Evolutionary conservation across 2,888 invertebrate genomes (phyloP), one percentile per base, ranked within the genome.

Genomic region (Tribolium freemani): DNA sequence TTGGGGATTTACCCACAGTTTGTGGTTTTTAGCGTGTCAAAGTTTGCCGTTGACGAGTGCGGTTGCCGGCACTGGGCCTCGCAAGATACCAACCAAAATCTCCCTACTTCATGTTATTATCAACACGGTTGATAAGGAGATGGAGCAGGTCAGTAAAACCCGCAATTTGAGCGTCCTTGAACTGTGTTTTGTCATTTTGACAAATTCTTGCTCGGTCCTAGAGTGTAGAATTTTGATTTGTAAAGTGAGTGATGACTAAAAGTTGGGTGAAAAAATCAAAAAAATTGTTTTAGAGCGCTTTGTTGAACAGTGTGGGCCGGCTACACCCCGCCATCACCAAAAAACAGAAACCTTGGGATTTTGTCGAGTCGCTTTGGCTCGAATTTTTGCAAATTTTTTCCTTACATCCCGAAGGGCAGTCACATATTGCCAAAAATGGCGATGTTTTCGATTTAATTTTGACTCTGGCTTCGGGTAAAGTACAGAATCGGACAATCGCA

Each of bases 141-240:
- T 90, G 83, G 88, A 89, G 5, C 84, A 84, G 69, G 84, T 88
- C 3, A 87, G 87, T 72, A 86, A 86, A 69, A 84, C 84, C 1
- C 88, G 88, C 73, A 86, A 88, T 71, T 83, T 87, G 67, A 82
- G 82, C 1, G 82, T 87, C 31, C 80, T 90, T 21, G 84, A 86
- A 61, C 84, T 88, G 51, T 85, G 88, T 4, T 88, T 90, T 77
- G 86, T 88, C 74, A 77, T 89, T 54, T 78, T 90, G 20, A 84
- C 86, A 8, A 91, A 91, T 79, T 87, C 88, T 69, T 86, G 88
- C 66, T 84, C 85, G 44, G 89, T 90, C 50, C 88, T 89, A 9
- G 92, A 92, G 79, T 92, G 91, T 79, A 87, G 93, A 48, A 85
- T 89, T 9, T 85, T 90, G 54, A 85, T 92, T 48, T 83, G 90